Conservation (phyloP, 2,113 vertebrate genomes). For the Oncorhynchus tshawytscha region DNA sequence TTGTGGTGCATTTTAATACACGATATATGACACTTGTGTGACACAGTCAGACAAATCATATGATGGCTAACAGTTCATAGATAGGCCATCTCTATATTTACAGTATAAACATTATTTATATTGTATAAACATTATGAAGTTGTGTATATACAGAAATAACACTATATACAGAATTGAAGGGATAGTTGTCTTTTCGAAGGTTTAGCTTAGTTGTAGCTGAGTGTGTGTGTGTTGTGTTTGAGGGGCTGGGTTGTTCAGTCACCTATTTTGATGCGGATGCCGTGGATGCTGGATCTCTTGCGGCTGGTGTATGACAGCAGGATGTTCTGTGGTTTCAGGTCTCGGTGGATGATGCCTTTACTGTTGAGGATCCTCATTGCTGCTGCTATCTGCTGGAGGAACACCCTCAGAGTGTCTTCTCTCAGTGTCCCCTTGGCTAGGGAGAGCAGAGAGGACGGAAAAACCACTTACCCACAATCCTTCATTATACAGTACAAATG, state of each 20-base stretch:
- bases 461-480: not conserved
- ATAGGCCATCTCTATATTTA: no score
- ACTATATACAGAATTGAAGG: not conserved
- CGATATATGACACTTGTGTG: not conserved
- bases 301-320: constrained; percentile 85
- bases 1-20: not conserved
- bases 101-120: no score
- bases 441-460: not conserved
- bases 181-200: no score
- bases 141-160: not conserved
- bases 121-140: not conserved
- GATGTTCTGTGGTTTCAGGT: constrained; percentile 97
- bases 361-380: constrained; percentile 92
- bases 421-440: constrained; percentile 92
- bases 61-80: no score
- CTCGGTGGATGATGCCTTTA: constrained; percentile 95
- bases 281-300: constrained; percentile 83
- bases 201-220: no score
- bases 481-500: no score
- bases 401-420: constrained; percentile 92
- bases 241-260: constrained; percentile 8
- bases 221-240: not conserved
- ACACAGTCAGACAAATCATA: not conserved
- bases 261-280: constrained; percentile 97
- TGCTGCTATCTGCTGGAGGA: constrained; percentile 95